These are phyloP conservation scores for Carcharodon carcharias DNA, from an alignment of 2,797 vertebrate genomes.

Conservation along the genomic window DNA sequence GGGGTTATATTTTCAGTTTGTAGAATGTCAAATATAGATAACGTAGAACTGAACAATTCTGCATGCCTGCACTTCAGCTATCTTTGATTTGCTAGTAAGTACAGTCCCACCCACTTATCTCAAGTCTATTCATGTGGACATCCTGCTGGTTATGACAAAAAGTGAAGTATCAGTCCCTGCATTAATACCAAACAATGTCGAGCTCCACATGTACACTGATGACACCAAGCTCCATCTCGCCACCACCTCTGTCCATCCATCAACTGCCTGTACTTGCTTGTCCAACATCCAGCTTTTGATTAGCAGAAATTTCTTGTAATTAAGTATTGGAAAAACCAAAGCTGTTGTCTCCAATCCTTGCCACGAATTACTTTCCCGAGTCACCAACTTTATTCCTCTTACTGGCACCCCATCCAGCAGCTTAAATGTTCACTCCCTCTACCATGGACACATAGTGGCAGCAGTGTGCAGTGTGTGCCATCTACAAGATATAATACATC, in stretches of 20 bases:
- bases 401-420: too few relatives aligned
- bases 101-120: neutral
- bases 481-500: neutral
- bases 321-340: neutral
- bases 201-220: neutral
- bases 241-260: neutral
- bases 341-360: neutral
- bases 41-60: neutral
- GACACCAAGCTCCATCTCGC: neutral
- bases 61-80: neutral
- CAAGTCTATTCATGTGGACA: neutral
- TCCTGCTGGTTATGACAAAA: neutral
- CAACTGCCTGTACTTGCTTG: neutral
- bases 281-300: neutral
- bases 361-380: neutral
- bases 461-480: neutral
- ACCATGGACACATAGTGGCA: too few relatives aligned
- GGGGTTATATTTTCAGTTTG: neutral
- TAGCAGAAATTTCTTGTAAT: neutral
- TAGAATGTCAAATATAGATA: neutral
- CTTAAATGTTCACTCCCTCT: too few relatives aligned
- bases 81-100: neutral
- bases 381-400: neutral
- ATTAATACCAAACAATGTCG: neutral
- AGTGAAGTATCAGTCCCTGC: neutral